phyloP scores from a whole-genome alignment of 2,113 vertebrate genomes.

The Erinaceus europaeus region DNA sequence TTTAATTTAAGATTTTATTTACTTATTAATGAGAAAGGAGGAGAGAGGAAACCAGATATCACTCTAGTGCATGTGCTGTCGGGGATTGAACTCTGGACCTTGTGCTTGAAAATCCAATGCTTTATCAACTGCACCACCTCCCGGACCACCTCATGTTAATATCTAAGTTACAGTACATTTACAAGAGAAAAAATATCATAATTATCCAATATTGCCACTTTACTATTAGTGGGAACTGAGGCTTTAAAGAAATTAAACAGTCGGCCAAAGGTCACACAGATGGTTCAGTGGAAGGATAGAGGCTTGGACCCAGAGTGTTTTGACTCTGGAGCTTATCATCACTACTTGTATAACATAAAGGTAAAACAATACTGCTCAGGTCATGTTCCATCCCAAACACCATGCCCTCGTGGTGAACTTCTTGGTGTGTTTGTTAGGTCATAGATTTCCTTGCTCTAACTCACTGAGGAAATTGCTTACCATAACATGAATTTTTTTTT shows the following conservation, averaged over 20 bases:
- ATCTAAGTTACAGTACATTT: background rate
- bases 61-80: too few relatives aligned
- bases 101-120: too few relatives aligned
- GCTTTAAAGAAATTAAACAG: background rate
- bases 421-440: background rate
- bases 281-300: background rate
- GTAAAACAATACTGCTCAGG: background rate
- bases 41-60: too few relatives aligned
- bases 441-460: background rate
- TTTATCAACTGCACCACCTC: too few relatives aligned
- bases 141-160: too few relatives aligned
- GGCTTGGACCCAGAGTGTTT: background rate
- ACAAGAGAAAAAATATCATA: background rate
- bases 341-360: background rate
- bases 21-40: too few relatives aligned
- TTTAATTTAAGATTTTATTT: too few relatives aligned
- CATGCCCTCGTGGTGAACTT: background rate
- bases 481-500: background rate
- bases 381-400: background rate
- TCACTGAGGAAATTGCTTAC: background rate
- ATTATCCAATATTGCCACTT: background rate
- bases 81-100: too few relatives aligned
- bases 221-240: background rate
- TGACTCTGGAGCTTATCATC: background rate
- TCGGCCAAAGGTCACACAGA: background rate